Evolutionary conservation across 2,113 vertebrate species (phyloP), one percentile per base, ranked within the genome.

Genomic region (Peromyscus leucopus): DNA sequence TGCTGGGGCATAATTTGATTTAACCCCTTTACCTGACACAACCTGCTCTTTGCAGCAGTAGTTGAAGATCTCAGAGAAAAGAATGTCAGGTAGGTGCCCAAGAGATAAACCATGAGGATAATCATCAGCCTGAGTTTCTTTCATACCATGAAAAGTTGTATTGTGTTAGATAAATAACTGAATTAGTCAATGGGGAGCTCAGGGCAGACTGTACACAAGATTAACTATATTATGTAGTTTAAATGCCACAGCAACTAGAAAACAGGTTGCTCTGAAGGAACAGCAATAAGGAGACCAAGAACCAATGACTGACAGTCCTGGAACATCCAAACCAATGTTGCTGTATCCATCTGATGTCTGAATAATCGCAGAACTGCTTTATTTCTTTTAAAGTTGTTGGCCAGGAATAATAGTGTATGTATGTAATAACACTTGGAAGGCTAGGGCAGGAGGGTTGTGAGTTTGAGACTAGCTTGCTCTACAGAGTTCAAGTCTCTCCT

Each of bases 311-410:
- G 1, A 48, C 26, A 59, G 85, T 24, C 57, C 1, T n/a, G 22
- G 82, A 84, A 76, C 24, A 88, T 28, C 11, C 82, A 79, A 85
- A 48, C 16, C 26, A 48, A 36, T n/a, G n/a, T 5, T 74, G 67
- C 39, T 89, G 48, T 75, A 31, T 33, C 33, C 42, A 31, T 46
- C 87, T 57, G 4, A 2, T 51, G 16, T 76, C 13, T 57, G 15
- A 89, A 65, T 24, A 82, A 65, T 69, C 48, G 80, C 11, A 74
- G 39, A 89, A 89, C 31, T 33, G 51, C 39, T 95, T 93, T 74
- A 57, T 80, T 96, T 92, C 13, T 65, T 39, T 92, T 75, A 59
- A 80, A 96, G 36, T 59, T 94, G 12, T 71, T 71, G 33, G 33
- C 33, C 33, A 55, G 65, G 11, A 36, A n/a, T 88, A 10, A 67